Conservation (phyloP, 2,797 vertebrate genomes). For the Coregonus ussuriensis region DNA sequence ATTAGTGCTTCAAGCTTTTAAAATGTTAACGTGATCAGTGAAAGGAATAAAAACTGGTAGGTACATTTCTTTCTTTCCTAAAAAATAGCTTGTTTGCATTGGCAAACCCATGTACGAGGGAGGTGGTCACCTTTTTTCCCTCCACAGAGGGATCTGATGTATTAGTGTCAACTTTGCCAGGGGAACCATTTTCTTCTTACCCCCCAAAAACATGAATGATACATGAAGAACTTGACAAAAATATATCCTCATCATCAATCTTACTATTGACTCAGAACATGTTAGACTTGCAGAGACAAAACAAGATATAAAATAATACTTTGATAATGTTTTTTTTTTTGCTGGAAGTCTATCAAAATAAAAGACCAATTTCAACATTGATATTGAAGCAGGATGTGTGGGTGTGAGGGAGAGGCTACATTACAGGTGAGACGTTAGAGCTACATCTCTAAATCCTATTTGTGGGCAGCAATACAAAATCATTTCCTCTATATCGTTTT, state of each 20-base stretch:
- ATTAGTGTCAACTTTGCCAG: conserved; percentile 38
- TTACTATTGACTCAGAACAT: conserved; percentile 34
- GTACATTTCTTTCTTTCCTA: conserved; percentile 42
- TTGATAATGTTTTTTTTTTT: conserved; percentile 23
- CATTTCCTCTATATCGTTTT: conserved; percentile 67
- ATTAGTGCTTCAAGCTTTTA: conserved; percentile 77
- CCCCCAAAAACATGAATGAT: conserved; percentile 60
- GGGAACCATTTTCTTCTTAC: conserved; percentile 45
- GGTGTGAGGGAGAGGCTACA: conserved; percentile 62
- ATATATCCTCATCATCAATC: conserved; percentile 24
- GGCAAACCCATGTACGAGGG: conserved; percentile 23
- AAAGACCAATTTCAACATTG: conserved; percentile 44
- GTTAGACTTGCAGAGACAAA: conserved; percentile 37
- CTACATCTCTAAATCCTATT: conserved; percentile 58
- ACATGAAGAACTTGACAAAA: conserved; percentile 48
- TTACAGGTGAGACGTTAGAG: conserved; percentile 40
- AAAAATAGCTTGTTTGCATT: conserved; percentile 37
- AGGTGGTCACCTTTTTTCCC: conserved; percentile 18
- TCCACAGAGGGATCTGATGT: conserved; percentile 43
- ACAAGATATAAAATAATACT: conserved; percentile 22
- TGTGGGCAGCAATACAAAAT: conserved; percentile 71
- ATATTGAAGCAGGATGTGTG: conserved; percentile 63
- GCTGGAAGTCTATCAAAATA: conserved; percentile 42
- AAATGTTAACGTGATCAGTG: conserved; percentile 68
- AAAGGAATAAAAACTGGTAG: conserved; percentile 59